These are phyloP conservation scores for Oscheius sp. DNA, from an alignment of 2,888 invertebrate species.

Conservation along the genomic window DNA sequence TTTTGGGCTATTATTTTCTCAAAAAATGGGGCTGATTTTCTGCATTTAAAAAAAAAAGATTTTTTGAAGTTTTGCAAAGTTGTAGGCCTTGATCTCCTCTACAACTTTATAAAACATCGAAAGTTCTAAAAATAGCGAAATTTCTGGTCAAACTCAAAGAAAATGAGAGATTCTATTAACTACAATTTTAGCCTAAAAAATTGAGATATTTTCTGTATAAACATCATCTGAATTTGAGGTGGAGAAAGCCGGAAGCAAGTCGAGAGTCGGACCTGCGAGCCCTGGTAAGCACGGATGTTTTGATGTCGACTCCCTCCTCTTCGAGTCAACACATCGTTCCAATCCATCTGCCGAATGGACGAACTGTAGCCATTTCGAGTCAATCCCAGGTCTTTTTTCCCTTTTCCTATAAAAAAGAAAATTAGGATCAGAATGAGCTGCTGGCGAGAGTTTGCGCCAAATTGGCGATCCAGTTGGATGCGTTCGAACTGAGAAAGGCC, in stretches of 20 bases:
- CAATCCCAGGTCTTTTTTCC: background rate
- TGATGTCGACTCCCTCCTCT: conserved; percentile 18
- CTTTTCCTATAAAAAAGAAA: background rate
- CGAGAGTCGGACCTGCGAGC: conserved; percentile 33
- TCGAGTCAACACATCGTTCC: conserved; percentile 20
- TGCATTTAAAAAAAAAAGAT: too few species aligned
- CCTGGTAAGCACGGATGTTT: conserved; percentile 17
- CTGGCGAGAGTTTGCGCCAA: conserved; percentile 19
- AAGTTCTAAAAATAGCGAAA: too few species aligned
- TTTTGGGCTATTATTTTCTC: too few species aligned
- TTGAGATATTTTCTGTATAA: too few species aligned
- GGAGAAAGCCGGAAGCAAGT: conserved; percentile 46
- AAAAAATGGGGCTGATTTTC: too few species aligned
- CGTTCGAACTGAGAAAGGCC: conserved; percentile 20
- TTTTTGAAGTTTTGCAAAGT: too few species aligned
- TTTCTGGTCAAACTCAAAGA: too few species aligned
- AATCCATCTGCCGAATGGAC: conserved; percentile 32
- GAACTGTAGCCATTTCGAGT: conserved; percentile 19
- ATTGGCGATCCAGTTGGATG: conserved; percentile 27
- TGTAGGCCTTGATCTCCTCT: too few species aligned
- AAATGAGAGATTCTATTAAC: too few species aligned
- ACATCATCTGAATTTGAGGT: too few species aligned
- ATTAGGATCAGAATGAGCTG: conserved; percentile 20
- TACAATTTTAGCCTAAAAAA: too few species aligned
- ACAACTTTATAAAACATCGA: too few species aligned